Percentiles rank a stretch among this genome's conserved stretches.
Conservation (phyloP, 2,113 vertebrate species). For the Mobula birostris region DNA sequence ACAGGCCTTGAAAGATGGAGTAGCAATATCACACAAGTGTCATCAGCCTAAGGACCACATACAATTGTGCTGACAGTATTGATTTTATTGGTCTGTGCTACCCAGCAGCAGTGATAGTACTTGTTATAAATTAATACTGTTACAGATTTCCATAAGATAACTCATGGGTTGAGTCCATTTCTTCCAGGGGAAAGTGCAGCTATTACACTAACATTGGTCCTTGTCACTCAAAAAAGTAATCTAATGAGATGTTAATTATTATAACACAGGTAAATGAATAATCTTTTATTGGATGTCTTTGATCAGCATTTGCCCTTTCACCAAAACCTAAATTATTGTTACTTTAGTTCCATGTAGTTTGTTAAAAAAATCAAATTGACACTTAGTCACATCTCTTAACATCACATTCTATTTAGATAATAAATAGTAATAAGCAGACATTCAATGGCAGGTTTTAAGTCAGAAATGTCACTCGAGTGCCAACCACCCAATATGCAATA, state of each 20-base stretch:
- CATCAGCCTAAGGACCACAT: not conserved
- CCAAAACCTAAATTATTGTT: not conserved
- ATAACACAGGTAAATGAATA: not conserved
- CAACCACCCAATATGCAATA: not conserved
- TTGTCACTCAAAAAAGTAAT: not conserved
- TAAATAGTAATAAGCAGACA: not conserved
- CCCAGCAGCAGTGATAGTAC: no score
- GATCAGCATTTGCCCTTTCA: not conserved
- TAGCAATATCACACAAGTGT: not conserved
- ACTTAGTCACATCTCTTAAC: not conserved
- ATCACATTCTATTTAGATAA: not conserved
- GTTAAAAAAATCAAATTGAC: not conserved
- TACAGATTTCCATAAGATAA: not conserved
- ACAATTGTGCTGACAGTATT: not conserved
- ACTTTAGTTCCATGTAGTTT: not conserved
- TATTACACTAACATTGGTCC: not conserved
- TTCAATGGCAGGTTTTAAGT: not conserved
- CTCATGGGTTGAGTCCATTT: not conserved
- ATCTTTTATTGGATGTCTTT: not conserved
- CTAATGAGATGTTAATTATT: conserved; percentile 5
- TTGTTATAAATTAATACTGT: not conserved
- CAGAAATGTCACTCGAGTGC: not conserved
- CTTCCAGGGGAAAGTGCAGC: not conserved
- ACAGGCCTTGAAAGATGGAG: not conserved
- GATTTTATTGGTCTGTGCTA: not conserved